phyloP scores from a whole-genome alignment of 2,888 invertebrate species.

The Leucania comma region DNA sequence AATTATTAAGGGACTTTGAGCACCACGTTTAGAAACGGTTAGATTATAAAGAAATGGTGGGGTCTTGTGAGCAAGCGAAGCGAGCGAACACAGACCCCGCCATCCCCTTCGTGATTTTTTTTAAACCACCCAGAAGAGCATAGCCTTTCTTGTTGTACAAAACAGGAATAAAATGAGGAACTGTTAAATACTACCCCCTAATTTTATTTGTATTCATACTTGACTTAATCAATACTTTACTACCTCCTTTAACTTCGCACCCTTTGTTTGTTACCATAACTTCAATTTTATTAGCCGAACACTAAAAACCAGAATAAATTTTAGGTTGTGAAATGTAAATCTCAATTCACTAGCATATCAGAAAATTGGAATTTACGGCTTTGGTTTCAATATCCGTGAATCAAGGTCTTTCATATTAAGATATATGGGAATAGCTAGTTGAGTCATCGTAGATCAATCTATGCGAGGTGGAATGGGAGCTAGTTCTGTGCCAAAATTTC shows the following conservation, averaged over 20 bases:
- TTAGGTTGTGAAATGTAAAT: constrained; percentile 68
- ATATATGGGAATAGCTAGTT: constrained; percentile 59
- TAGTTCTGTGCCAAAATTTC: constrained; percentile 59
- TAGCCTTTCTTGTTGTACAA: too few relatives aligned
- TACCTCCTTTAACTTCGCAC: too few relatives aligned
- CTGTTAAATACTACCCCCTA: too few relatives aligned
- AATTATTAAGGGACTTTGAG: too few relatives aligned
- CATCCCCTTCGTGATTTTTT: too few relatives aligned
- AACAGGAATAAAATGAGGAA: too few relatives aligned
- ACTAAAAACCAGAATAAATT: constrained; percentile 61
- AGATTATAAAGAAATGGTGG: too few relatives aligned
- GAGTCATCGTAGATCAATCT: constrained; percentile 63
- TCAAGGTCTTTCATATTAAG: constrained; percentile 65
- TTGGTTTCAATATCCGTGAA: constrained; percentile 67
- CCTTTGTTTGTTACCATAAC: background rate
- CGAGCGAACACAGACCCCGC: too few relatives aligned
- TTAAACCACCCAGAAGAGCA: too few relatives aligned
- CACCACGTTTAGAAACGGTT: too few relatives aligned
- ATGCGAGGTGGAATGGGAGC: constrained; percentile 43
- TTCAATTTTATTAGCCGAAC: constrained; percentile 1
- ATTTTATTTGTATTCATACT: too few relatives aligned
- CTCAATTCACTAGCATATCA: constrained; percentile 60
- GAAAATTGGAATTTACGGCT: constrained; percentile 59
- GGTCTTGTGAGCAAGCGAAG: too few relatives aligned
- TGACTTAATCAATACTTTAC: background rate